Evolutionary conservation across 2,113 vertebrate genomes (phyloP), one percentile per base, ranked within the genome.

Genomic region (Lophotis ruficrista): DNA sequence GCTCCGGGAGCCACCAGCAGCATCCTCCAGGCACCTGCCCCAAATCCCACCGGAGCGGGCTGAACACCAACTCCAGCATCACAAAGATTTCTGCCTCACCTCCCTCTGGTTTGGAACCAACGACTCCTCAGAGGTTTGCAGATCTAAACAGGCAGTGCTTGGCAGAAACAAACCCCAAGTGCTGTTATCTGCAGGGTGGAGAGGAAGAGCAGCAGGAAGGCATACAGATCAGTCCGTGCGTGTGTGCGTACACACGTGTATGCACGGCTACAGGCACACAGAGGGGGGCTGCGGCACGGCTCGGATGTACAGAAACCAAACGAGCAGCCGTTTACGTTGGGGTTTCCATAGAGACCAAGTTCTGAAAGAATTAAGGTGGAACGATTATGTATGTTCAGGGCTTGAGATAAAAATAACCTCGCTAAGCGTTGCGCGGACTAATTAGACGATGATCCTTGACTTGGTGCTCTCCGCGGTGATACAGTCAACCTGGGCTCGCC

Each of bases 281-380:
- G 53, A 4, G 69, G 48, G 78, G 66, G 43, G 7, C 72, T 47
- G 72, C 68, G 48, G 3, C 33, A 2, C 6, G 3, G 53, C 57
- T 60, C 61, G 12, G 68, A 38, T 7, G 2, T 25, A 16, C 65
- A 14, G 71, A 15, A 71, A 22, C 18, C 17, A 89, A 87, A 60
- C 0, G 7, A 93, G 78, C 86, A 53, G 57, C 70, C 19, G 14
- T 93, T 96, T 92, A 21, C 51, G 45, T 31, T 30, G 22, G 62
- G 58, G 97, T 98, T 98, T 95, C 98, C 97, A 98, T 97, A 77
- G 97, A 96, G 95, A 97, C 96, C 90, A 70, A 90, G 96, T 93
- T 83, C 83, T 35, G 91, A 58, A 70, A 87, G 93, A 84, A 93
- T 96, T 91, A 66, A 95, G 97, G 95, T 93, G n/a, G 73, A 95